These are phyloP conservation scores for Fundulus diaphanus DNA, from an alignment of 2,797 vertebrate species.

Conservation along the genomic window DNA sequence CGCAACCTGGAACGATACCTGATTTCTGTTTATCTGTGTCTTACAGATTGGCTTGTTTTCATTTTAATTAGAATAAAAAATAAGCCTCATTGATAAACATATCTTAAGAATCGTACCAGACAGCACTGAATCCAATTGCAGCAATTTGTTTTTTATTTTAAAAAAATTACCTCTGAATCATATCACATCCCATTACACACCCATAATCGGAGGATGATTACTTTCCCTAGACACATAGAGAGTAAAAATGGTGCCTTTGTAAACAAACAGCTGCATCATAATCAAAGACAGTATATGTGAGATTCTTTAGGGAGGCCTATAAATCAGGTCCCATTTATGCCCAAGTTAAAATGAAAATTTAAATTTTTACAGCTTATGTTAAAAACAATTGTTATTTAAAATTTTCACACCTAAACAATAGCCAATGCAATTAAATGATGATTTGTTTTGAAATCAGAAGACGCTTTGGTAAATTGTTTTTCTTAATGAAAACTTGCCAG, in stretches of 20 bases:
- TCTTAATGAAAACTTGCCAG: not conserved
- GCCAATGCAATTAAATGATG: not conserved
- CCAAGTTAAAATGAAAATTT: not conserved
- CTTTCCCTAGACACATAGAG: not conserved
- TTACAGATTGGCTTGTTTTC: not conserved
- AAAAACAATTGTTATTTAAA: not conserved
- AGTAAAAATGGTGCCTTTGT: not conserved
- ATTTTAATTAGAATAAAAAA: not conserved
- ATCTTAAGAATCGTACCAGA: not conserved
- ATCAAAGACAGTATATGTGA: not conserved
- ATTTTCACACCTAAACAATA: not conserved
- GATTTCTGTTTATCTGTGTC: not conserved
- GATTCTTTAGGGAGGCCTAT: not conserved
- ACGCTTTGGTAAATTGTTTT: not conserved
- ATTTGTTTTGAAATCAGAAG: not conserved
- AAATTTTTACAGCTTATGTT: not conserved
- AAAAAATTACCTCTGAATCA: not conserved
- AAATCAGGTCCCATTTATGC: not conserved
- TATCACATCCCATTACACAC: slow-evolving; percentile 1
- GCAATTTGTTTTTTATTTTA: not conserved
- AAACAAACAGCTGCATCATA: not conserved
- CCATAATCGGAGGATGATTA: slow-evolving; percentile 5
- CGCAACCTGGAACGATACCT: not conserved
- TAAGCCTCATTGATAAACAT: not conserved
- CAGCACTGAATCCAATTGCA: not conserved